A percentile compares a stretch with the other conserved stretches of the same genome.
Conservation (phyloP, 1,140 invertebrate genomes). For the Drosophila quadrilineata region DNA sequence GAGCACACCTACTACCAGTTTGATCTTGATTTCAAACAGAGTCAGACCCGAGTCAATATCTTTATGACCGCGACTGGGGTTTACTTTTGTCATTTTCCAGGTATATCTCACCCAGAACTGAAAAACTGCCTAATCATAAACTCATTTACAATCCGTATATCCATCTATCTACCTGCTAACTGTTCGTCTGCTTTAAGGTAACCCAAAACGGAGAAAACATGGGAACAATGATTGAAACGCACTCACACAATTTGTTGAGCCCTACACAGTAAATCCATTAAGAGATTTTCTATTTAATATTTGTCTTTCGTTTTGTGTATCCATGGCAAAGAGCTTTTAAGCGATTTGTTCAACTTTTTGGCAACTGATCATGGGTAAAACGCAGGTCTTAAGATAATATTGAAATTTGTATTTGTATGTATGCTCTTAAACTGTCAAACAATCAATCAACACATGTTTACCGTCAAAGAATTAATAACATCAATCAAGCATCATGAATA, state of each 20-base stretch:
- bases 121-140: constrained; percentile 54
- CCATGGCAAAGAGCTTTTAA: constrained; percentile 1
- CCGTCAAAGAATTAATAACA: too few species aligned
- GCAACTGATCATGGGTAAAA: too few species aligned
- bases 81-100: constrained; percentile 33
- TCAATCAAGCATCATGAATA: too few species aligned
- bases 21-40: constrained; percentile 8
- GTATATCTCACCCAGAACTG: constrained; percentile 8
- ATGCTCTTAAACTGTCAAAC: too few species aligned
- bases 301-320: constrained; percentile 3
- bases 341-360: not conserved
- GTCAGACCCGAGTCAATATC: constrained; percentile 52
- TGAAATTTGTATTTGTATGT: too few species aligned
- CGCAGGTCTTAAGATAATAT: too few species aligned
- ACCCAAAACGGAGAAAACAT: not conserved
- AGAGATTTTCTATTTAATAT: constrained; percentile 1
- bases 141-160: constrained; percentile 28
- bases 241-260: not conserved
- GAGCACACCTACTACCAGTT: too few species aligned
- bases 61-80: constrained; percentile 52
- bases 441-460: too few species aligned
- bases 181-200: constrained; percentile 18
- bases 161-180: not conserved
- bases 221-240: not conserved
- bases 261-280: constrained; percentile 16